A percentile compares a stretch with the other conserved stretches of the same genome.
Conservation (phyloP, 1,140 invertebrate species). For the Contarinia nasturtii region DNA sequence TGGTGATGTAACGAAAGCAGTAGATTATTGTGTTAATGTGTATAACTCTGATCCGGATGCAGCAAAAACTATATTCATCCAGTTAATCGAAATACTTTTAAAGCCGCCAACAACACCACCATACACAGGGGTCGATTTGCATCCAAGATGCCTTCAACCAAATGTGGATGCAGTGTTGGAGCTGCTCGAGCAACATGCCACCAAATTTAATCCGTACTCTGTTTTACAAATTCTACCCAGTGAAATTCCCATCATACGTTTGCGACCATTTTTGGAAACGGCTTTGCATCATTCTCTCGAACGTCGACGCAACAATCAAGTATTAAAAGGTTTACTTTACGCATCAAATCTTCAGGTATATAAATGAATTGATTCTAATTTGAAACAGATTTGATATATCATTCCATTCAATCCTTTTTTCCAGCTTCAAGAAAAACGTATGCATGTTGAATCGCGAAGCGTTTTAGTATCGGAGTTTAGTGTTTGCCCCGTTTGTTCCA, state of each 20-base stretch:
- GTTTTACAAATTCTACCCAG: slow-evolving; percentile 48
- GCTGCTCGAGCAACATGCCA: slow-evolving; percentile 62
- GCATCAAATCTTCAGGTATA: slow-evolving; percentile 67
- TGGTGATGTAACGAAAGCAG: slow-evolving; percentile 64
- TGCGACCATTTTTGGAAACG: slow-evolving; percentile 59
- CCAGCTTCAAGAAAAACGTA: slow-evolving; percentile 61
- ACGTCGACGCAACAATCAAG: slow-evolving; percentile 46
- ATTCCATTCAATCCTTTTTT: too few species aligned
- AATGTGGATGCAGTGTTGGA: slow-evolving; percentile 60
- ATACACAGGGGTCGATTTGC: slow-evolving; percentile 31
- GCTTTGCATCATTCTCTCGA: slow-evolving; percentile 55
- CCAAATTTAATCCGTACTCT: slow-evolving; percentile 59
- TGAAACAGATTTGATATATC: too few species aligned
- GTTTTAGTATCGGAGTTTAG: slow-evolving; percentile 70
- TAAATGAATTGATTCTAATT: too few species aligned
- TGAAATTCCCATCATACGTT: slow-evolving; percentile 45
- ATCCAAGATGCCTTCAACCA: slow-evolving; percentile 33
- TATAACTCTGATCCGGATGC: slow-evolving; percentile 24
- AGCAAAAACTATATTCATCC: slow-evolving; percentile 32
- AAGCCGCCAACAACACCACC: slow-evolving; percentile 31
- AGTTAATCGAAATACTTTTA: slow-evolving; percentile 40
- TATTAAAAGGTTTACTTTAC: slow-evolving; percentile 62
- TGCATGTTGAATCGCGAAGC: slow-evolving; percentile 59
- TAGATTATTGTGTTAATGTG: slow-evolving; percentile 65
- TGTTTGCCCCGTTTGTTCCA: slow-evolving; percentile 79